These are phyloP conservation scores for Heliconius himera DNA, from an alignment of 1,140 invertebrate species.

Conservation along the genomic window DNA sequence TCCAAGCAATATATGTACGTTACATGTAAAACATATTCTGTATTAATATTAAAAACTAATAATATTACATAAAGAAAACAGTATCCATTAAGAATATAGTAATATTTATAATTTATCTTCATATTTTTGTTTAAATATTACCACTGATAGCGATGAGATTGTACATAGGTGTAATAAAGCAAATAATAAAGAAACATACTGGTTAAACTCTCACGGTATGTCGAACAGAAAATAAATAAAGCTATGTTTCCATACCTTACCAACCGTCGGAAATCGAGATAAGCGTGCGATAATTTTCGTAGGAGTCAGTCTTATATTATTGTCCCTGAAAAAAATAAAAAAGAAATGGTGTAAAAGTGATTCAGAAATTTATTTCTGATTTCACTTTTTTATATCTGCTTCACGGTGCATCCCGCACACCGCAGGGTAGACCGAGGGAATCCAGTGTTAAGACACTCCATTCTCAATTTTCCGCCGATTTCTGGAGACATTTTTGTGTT, in stretches of 20 bases:
- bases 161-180: neutral
- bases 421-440: too few species aligned
- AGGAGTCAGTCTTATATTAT: conserved; percentile 72
- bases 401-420: too few species aligned
- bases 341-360: neutral
- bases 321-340: conserved; percentile 60
- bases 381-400: neutral
- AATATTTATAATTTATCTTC: neutral
- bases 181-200: neutral
- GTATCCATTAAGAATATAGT: neutral
- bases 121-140: conserved; percentile 8
- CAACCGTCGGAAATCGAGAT: conserved; percentile 10
- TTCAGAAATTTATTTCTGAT: neutral
- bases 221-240: conserved; percentile 23
- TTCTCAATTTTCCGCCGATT: too few species aligned
- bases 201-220: neutral
- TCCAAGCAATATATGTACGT: conserved; percentile 19
- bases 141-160: neutral
- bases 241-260: conserved; percentile 17
- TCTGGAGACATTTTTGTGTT: too few species aligned
- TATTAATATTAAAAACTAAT: neutral
- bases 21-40: conserved; percentile 29
- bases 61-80: neutral
- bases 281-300: conserved; percentile 52
- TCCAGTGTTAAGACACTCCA: too few species aligned